phyloP scores from a whole-genome alignment of 2,797 vertebrate genomes.

The Psittacula echo region DNA sequence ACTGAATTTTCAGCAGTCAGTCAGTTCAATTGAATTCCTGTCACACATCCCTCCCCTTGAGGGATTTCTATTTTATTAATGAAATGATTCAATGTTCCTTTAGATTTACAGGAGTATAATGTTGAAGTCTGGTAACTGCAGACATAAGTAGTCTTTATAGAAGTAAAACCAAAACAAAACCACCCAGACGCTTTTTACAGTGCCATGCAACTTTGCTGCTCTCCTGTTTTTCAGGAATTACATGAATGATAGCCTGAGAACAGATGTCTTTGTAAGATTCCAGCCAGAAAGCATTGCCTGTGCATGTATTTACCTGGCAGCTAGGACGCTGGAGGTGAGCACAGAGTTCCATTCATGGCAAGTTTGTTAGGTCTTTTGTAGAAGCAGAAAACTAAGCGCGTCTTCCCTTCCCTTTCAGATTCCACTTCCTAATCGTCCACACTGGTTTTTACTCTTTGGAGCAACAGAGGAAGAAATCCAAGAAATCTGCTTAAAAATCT shows the following conservation, averaged over 20 bases:
- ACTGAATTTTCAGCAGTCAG: conserved; percentile 67
- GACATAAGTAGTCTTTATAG: conserved; percentile 34
- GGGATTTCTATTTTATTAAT: background rate
- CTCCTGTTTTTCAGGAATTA: conserved; percentile 83
- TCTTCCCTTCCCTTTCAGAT: conserved; percentile 74
- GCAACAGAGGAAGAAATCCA: conserved; percentile 83
- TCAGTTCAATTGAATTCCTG: conserved; percentile 29
- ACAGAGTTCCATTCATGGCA: background rate
- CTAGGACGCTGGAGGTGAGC: conserved; percentile 83
- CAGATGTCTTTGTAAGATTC: conserved; percentile 86
- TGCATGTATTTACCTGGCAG: conserved; percentile 87
- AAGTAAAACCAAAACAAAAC: background rate
- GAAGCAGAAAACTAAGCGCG: background rate
- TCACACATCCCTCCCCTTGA: background rate
- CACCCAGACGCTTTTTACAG: background rate
- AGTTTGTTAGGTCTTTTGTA: background rate
- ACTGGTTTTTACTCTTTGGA: conserved; percentile 88
- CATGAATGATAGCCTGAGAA: conserved; percentile 89
- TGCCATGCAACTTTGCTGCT: background rate
- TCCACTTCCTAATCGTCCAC: conserved; percentile 83
- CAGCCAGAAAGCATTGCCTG: conserved; percentile 87
- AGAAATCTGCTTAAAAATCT: conserved; percentile 83
- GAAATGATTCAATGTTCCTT: background rate
- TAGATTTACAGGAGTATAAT: conserved; percentile 49
- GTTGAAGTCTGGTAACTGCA: conserved; percentile 26